These are phyloP conservation scores for Protonemura montana DNA, from an alignment of 2,888 invertebrate genomes.

Conservation along the genomic window DNA sequence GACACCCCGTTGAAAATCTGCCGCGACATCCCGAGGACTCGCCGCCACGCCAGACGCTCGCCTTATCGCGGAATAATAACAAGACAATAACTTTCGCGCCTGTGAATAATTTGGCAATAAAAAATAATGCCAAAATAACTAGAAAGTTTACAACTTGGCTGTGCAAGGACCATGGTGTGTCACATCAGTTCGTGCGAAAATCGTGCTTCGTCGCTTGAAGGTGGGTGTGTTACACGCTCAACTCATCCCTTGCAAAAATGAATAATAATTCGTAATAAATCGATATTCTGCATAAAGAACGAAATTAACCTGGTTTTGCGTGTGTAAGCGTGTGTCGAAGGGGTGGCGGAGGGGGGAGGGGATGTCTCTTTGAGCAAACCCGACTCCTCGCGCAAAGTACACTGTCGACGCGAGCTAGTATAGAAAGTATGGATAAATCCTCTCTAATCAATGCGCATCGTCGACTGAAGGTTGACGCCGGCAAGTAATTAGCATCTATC, in stretches of 20 bases:
- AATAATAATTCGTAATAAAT: not conserved
- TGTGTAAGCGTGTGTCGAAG: not conserved
- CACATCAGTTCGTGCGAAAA: not conserved
- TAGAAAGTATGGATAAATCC: not conserved
- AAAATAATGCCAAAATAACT: not conserved
- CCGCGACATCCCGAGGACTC: not conserved
- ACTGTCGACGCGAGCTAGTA: not conserved
- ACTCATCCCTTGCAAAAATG: not conserved
- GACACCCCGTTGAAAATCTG: slow-evolving; percentile 14
- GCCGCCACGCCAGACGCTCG: not conserved
- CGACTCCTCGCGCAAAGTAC: not conserved
- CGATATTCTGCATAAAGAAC: not conserved
- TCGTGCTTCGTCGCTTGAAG: not conserved
- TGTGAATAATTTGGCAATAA: slow-evolving; percentile 33
- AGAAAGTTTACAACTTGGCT: not conserved
- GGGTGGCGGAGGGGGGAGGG: not conserved
- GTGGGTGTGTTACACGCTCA: not conserved
- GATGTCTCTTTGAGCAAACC: not conserved
- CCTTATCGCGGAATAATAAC: slow-evolving; percentile 27
- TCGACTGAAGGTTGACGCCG: not conserved
- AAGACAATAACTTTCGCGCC: slow-evolving; percentile 19
- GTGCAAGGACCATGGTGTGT: not conserved
- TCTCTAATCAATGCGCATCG: slow-evolving; percentile 34
- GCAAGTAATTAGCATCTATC: slow-evolving; percentile 21
- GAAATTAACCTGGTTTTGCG: not conserved